phyloP scores from a whole-genome alignment of 2,797 vertebrate genomes.

The Natrix natrix region DNA sequence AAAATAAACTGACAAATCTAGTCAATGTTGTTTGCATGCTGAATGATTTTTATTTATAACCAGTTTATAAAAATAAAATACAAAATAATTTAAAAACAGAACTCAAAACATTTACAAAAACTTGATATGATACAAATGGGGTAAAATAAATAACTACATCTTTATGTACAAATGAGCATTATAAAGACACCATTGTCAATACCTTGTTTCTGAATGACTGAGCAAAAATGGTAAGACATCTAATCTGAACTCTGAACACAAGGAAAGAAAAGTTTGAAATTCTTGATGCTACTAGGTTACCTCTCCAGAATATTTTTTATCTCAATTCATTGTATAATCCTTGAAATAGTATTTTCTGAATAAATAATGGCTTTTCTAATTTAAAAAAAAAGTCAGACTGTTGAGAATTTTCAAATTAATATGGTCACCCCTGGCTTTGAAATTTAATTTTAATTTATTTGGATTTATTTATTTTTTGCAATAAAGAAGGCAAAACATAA shows the following conservation, averaged over 20 bases:
- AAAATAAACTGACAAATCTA: constrained; percentile 52
- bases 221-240: constrained; percentile 62
- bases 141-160: constrained; percentile 97
- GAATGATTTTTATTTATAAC: constrained; percentile 98
- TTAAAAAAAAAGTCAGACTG: constrained; percentile 24
- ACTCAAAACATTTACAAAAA: constrained; percentile 96
- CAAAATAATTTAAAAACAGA: constrained; percentile 98
- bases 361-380: constrained; percentile 15
- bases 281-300: constrained; percentile 27
- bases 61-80: constrained; percentile 99
- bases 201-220: constrained; percentile 65
- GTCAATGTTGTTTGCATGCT: constrained; percentile 84
- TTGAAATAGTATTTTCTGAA: constrained; percentile 31
- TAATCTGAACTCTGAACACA: constrained; percentile 27
- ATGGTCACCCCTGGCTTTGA: constrained; percentile 49
- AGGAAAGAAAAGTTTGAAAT: constrained; percentile 44
- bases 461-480: constrained; percentile 10
- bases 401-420: constrained; percentile 33
- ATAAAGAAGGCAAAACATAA: constrained; percentile 2
- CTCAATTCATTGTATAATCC: constrained; percentile 41
- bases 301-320: constrained; percentile 51
- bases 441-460: constrained; percentile 52
- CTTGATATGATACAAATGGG: constrained; percentile 98
- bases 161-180: constrained; percentile 89
- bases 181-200: constrained; percentile 67